Evolutionary conservation across 1,140 invertebrate genomes (phyloP).

Genomic region (Drosophila kikkawai): DNA sequence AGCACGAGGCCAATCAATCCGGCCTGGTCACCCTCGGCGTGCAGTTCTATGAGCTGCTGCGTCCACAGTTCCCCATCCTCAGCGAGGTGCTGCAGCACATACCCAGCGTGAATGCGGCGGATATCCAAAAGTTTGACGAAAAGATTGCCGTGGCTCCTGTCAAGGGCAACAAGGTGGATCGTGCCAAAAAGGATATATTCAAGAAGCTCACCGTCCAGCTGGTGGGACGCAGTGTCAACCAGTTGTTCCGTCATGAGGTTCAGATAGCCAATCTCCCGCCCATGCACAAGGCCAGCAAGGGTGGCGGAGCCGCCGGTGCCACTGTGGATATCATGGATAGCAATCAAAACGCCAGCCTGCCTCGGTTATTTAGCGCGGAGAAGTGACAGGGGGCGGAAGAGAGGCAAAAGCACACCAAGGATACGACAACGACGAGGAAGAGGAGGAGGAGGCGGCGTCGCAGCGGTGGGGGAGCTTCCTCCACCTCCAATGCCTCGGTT

Average conservation of each 20-base stretch:
- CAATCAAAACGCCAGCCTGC: slow-evolving; percentile 73
- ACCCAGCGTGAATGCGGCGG: slow-evolving; percentile 91
- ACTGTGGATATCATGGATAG: slow-evolving; percentile 69
- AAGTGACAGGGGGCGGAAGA: slow-evolving; percentile 62
- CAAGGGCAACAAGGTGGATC: slow-evolving; percentile 92
- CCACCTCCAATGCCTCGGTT: background rate
- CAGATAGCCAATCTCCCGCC: slow-evolving; percentile 93
- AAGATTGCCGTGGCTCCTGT: slow-evolving; percentile 89
- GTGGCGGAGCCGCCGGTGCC: background rate
- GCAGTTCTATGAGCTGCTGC: slow-evolving; percentile 92
- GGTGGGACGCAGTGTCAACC: slow-evolving; percentile 92
- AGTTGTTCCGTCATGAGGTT: slow-evolving; percentile 94
- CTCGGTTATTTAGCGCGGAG: slow-evolving; percentile 62
- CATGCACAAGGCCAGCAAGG: slow-evolving; percentile 78
- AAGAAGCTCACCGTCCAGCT: slow-evolving; percentile 94
- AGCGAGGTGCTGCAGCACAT: slow-evolving; percentile 89
- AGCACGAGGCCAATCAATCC: slow-evolving; percentile 91
- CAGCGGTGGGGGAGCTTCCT: slow-evolving; percentile 28
- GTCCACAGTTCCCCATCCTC: slow-evolving; percentile 90
- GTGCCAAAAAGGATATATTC: slow-evolving; percentile 95
- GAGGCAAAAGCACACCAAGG: slow-evolving; percentile 2
- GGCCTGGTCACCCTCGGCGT: slow-evolving; percentile 80
- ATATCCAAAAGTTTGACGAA: slow-evolving; percentile 93
- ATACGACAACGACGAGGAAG: background rate
- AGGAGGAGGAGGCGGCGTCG: slow-evolving; percentile 29